Base-by-base conservation (phyloP, 2,797 vertebrate species). In the Synanceia verrucosa region DNA sequence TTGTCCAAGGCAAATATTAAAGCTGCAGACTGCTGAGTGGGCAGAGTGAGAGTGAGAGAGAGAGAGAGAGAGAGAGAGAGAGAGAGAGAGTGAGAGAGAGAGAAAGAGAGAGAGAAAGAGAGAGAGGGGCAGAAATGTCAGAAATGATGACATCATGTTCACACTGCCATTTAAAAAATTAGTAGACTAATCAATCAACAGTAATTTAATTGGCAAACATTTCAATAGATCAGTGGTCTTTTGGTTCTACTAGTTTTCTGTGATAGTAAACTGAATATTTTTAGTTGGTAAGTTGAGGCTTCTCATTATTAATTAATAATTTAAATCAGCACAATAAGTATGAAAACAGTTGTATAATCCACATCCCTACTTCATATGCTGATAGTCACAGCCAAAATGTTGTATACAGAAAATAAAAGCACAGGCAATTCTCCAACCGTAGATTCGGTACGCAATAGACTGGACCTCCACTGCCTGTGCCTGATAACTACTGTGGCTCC, bases 1-100 rank as follows among this genome's bases (percentile, higher is more conserved):
- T 90, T 86, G 88, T 88, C 82, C 83, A 91, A 88, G 75, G 84
- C 79, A 92, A 93, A 93, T 91, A 90, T 90, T 90, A 90, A 91
- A 91, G 66, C 68, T 39, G 76, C 52, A 58, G 66, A 73, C 43
- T 75, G 76, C 68, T 69, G 78, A 81, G 62, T 79, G 75, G 16
- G 62, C 74, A 52, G 21, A 33, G n/a, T 51, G 28, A 47, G 29
- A 37, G 56, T 1, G 47, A 14, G 37, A 44, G 19, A 41, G 29
- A 31, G 39, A 34, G 31, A 29, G 26, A 33, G 53, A 18, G 39
- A 46, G 56, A 41, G 24, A 12, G 55, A 26, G 39, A 29, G 53
- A 29, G 50, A 52, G 50, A 29, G 34, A 51, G 52, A 46, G 9
- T 64, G 26, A 63, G 28, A 50, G 18, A 47, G 9, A 37, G 23